These are phyloP conservation scores for Augochlora pura DNA, from an alignment of 1,140 invertebrate species.

Conservation along the genomic window DNA sequence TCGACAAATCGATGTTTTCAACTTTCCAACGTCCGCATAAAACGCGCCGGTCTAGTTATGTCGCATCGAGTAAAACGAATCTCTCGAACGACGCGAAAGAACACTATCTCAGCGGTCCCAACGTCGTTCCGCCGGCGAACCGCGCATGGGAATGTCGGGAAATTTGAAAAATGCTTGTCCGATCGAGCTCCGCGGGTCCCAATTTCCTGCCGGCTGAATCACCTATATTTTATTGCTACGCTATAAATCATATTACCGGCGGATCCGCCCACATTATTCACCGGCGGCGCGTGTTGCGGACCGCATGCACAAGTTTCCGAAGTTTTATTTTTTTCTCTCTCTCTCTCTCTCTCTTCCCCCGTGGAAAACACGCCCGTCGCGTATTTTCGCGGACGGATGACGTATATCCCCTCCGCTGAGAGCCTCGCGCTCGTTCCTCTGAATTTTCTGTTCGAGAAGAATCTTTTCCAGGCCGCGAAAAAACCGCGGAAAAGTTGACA, in stretches of 20 bases:
- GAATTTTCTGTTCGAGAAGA: neutral
- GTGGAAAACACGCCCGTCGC: slow-evolving; percentile 25
- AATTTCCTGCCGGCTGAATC: slow-evolving; percentile 11
- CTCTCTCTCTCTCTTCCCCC: too few relatives aligned
- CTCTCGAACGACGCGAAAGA: neutral
- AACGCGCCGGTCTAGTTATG: too few relatives aligned
- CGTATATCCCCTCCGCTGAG: neutral
- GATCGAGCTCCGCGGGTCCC: neutral
- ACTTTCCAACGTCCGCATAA: too few relatives aligned
- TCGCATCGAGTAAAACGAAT: too few relatives aligned
- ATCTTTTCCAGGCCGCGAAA: too few relatives aligned
- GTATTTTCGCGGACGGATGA: slow-evolving; percentile 12
- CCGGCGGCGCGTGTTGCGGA: neutral
- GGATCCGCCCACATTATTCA: slow-evolving; percentile 32
- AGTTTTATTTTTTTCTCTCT: slow-evolving; percentile 4
- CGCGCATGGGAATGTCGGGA: neutral
- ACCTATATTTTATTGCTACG: slow-evolving; percentile 14
- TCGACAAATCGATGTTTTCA: too few relatives aligned
- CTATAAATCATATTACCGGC: slow-evolving; percentile 32
- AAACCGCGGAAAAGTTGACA: too few relatives aligned
- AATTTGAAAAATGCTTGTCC: neutral
- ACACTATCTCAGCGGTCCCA: neutral
- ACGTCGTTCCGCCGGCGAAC: neutral
- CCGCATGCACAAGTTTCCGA: slow-evolving; percentile 26
- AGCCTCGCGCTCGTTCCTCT: neutral